These are phyloP conservation scores for Quiscalus mexicanus DNA, from an alignment of 2,113 vertebrate genomes.

Conservation along the genomic window DNA sequence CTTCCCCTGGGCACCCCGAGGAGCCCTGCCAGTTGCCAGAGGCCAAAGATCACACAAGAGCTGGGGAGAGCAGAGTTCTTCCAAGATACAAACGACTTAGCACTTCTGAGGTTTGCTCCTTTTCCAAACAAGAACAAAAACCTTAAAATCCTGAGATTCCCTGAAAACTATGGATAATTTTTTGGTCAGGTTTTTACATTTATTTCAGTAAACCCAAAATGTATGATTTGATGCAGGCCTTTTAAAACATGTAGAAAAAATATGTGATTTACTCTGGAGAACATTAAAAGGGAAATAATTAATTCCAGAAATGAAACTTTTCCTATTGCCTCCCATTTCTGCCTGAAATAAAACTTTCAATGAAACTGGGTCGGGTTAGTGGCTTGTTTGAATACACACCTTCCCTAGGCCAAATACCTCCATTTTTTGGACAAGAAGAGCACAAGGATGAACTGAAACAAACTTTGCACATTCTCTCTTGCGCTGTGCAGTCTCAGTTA, in stretches of 20 bases:
- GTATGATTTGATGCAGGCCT: not conserved
- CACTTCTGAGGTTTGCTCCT: not conserved
- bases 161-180: not conserved
- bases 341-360: not conserved
- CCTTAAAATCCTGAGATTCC: not conserved
- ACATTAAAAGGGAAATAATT: not conserved
- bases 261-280: not conserved
- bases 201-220: not conserved
- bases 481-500: not conserved
- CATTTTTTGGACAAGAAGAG: not conserved
- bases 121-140: not conserved
- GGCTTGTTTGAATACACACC: not conserved
- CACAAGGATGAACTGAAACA: not conserved
- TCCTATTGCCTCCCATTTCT: not conserved
- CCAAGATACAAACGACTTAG: not conserved
- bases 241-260: not conserved
- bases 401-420: not conserved
- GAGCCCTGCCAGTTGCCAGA: not conserved
- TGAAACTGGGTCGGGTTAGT: not conserved
- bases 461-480: not conserved
- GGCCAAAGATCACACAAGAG: constrained; percentile 27
- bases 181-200: not conserved
- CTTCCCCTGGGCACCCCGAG: not conserved
- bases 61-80: not conserved
- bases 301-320: not conserved